Conservation (phyloP, 2,113 vertebrate species). For the Strix aluco region DNA sequence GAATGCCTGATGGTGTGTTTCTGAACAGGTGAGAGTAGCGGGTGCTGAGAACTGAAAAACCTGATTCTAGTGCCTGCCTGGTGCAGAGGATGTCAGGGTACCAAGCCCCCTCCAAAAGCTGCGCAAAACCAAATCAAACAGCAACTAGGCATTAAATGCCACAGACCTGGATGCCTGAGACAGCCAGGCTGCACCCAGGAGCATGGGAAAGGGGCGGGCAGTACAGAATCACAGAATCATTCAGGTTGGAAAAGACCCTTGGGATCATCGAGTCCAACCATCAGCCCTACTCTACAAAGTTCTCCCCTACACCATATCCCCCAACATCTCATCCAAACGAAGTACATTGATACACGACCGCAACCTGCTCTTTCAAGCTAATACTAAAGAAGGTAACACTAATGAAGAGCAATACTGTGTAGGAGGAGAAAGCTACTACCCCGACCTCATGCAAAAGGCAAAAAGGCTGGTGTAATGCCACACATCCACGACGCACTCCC, state of each 20-base stretch:
- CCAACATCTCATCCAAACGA: no score
- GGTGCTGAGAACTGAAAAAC: not conserved
- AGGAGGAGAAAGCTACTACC: not conserved
- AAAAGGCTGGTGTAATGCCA: not conserved
- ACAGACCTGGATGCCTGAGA: not conserved
- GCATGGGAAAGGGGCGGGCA: accelerated
- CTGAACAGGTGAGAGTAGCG: not conserved
- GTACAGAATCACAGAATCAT: no score
- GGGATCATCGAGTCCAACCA: no score
- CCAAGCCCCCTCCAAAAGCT: not conserved
- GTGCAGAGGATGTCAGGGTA: not conserved
- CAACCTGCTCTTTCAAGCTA: not conserved
- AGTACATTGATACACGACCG: accelerated
- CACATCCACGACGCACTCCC: accelerated
- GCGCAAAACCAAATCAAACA: not conserved
- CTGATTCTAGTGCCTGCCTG: not conserved
- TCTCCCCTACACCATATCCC: no score
- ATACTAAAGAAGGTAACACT: not conserved
- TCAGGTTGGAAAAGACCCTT: no score
- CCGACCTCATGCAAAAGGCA: not conserved
- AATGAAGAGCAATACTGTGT: accelerated
- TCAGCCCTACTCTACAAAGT: no score
- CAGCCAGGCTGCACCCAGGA: not conserved
- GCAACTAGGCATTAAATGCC: not conserved
- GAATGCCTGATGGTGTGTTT: not conserved